These are phyloP conservation scores for Tetanocera ferruginea DNA, from an alignment of 2,888 invertebrate species.

Conservation along the genomic window DNA sequence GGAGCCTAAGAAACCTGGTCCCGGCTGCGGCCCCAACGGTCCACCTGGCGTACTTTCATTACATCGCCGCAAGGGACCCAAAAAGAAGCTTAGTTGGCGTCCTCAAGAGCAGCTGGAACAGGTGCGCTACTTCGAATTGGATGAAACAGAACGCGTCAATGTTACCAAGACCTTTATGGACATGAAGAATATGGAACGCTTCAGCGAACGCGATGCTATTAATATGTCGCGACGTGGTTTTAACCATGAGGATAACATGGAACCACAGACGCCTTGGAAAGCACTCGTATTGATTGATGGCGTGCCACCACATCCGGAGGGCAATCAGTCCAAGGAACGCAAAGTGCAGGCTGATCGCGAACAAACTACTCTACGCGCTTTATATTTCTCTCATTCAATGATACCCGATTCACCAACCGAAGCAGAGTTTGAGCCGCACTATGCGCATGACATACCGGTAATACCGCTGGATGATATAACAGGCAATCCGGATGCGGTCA, in stretches of 20 bases:
- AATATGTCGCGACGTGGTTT: constrained; percentile 82
- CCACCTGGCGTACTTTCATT: constrained; percentile 80
- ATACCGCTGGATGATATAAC: constrained; percentile 92
- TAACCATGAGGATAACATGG: constrained; percentile 82
- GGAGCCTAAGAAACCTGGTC: constrained; percentile 64
- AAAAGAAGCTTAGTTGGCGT: constrained; percentile 86
- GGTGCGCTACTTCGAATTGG: constrained; percentile 91
- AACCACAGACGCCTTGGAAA: constrained; percentile 83
- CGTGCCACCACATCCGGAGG: constrained; percentile 77
- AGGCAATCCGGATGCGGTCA: constrained; percentile 84
- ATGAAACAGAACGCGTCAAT: constrained; percentile 96
- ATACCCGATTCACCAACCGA: constrained; percentile 90
- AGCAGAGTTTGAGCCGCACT: constrained; percentile 86
- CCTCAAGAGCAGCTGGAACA: constrained; percentile 84
- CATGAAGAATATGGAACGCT: constrained; percentile 91
- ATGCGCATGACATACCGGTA: constrained; percentile 81
- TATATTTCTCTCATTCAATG: constrained; percentile 85
- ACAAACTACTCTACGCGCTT: constrained; percentile 83
- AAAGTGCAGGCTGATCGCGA: constrained; percentile 90
- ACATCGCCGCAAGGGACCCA: constrained; percentile 82
- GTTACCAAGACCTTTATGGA: constrained; percentile 92
- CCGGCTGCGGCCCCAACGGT: constrained; percentile 73
- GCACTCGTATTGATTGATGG: constrained; percentile 79
- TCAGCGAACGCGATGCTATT: constrained; percentile 87
- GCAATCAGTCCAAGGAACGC: constrained; percentile 87